Conservation (phyloP, 1,140 invertebrate genomes). For the Pseudachorutes palmiensis region DNA sequence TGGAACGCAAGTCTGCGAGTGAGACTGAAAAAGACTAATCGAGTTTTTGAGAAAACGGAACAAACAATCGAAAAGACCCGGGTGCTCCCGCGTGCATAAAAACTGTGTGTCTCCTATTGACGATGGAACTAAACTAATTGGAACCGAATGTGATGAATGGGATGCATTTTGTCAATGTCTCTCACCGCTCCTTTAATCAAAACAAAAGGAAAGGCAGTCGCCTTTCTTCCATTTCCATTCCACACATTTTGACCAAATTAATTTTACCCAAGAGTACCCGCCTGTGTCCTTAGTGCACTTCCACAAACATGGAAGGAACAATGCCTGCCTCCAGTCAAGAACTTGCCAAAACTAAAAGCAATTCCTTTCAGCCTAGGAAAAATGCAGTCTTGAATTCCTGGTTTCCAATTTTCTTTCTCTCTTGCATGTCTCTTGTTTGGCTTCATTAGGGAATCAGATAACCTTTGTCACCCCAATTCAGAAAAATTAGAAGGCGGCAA, state of each 20-base stretch:
- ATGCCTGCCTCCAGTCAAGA: not conserved
- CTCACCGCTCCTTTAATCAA: conserved; percentile 29
- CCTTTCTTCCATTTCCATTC: not conserved
- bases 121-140: conserved; percentile 32
- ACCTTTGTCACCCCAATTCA: not conserved
- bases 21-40: conserved; percentile 32
- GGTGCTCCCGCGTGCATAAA: not conserved
- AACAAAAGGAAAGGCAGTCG: conserved; percentile 28
- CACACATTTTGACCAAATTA: conserved; percentile 30
- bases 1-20: not conserved
- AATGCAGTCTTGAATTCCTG: not conserved
- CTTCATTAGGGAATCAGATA: conserved; percentile 6
- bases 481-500: conserved; percentile 4
- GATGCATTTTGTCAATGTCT: conserved; percentile 32
- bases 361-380: not conserved
- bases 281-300: no score
- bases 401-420: not conserved
- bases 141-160: conserved; percentile 34
- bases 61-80: not conserved
- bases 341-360: not conserved
- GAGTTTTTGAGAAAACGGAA: conserved; percentile 22
- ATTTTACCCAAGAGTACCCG: conserved; percentile 18
- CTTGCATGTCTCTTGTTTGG: not conserved
- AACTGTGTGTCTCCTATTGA: conserved; percentile 19
- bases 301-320: not conserved